phyloP scores from a whole-genome alignment of 2,113 vertebrate genomes.

The Eurystomus gularis region DNA sequence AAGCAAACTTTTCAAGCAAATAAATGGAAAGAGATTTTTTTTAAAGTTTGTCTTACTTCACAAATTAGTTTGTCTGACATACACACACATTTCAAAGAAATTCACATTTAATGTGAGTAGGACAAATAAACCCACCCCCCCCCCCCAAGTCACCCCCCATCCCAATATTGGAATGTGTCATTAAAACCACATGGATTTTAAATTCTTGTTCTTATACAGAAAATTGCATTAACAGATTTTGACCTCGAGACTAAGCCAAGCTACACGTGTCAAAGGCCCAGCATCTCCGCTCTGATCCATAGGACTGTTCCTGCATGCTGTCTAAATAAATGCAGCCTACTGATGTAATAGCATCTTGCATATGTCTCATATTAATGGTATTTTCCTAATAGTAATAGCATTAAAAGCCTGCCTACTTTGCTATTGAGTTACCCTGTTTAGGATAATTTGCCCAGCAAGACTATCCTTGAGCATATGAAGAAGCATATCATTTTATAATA shows the following conservation, averaged over 20 bases:
- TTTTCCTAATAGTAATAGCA: slow-evolving; percentile 69
- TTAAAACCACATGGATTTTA: slow-evolving; percentile 67
- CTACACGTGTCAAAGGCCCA: slow-evolving; percentile 30
- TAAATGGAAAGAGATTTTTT: background rate
- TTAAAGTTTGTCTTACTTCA: background rate
- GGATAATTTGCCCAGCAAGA: slow-evolving; percentile 59
- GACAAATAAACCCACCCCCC: background rate
- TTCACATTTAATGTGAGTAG: background rate
- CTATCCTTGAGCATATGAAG: slow-evolving; percentile 10
- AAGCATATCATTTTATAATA: slow-evolving; percentile 52
- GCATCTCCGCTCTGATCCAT: slow-evolving; percentile 17
- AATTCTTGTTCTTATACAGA: slow-evolving; percentile 53
- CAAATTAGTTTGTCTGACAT: background rate
- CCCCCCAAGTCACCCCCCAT: background rate
- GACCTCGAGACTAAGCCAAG: slow-evolving; percentile 64
- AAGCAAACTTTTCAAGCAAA: slow-evolving; percentile 31
- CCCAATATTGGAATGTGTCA: background rate
- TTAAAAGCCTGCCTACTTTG: slow-evolving; percentile 55
- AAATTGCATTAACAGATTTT: slow-evolving; percentile 74
- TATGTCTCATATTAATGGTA: slow-evolving; percentile 72
- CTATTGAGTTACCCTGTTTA: slow-evolving; percentile 60
- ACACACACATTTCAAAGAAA: background rate
- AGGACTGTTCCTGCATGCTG: background rate
- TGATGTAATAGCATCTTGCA: slow-evolving; percentile 56
- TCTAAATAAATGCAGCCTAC: slow-evolving; percentile 32